Evolutionary conservation across 2,113 vertebrate genomes (phyloP).

Genomic region (Marcusenius ussheri): DNA sequence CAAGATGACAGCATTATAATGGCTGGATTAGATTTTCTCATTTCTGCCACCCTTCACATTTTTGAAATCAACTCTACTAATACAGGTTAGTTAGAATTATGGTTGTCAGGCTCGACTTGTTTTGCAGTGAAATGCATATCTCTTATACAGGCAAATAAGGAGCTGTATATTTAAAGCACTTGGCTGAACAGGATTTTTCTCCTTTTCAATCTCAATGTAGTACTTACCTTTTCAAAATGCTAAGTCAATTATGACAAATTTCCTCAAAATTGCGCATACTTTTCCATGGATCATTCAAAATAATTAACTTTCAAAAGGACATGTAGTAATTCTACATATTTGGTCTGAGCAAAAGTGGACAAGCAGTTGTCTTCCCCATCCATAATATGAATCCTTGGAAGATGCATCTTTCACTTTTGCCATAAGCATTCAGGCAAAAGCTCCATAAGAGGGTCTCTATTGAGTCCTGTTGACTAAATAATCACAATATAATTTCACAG

Average conservation of each 20-base stretch:
- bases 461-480: neutral
- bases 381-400: neutral
- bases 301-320: neutral
- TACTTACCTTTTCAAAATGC: neutral
- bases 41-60: conserved; percentile 37
- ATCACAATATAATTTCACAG: neutral
- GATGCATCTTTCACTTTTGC: neutral
- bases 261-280: neutral
- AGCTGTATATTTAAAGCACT: conserved; percentile 5
- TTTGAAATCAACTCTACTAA: conserved; percentile 23
- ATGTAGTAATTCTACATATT: neutral
- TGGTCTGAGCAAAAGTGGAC: neutral
- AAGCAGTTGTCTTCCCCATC: neutral
- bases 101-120: neutral
- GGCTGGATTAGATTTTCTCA: conserved; percentile 22
- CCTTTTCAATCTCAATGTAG: neutral
- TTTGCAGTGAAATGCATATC: conserved; percentile 2
- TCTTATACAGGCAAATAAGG: neutral
- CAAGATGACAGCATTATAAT: conserved; percentile 52
- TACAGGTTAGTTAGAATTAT: conserved; percentile 10
- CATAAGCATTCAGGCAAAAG: neutral
- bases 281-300: neutral
- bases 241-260: conserved; percentile 4
- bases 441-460: neutral
- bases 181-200: neutral